Conservation (phyloP, 2,888 invertebrate species). For the Thymelicus sylvestris region DNA sequence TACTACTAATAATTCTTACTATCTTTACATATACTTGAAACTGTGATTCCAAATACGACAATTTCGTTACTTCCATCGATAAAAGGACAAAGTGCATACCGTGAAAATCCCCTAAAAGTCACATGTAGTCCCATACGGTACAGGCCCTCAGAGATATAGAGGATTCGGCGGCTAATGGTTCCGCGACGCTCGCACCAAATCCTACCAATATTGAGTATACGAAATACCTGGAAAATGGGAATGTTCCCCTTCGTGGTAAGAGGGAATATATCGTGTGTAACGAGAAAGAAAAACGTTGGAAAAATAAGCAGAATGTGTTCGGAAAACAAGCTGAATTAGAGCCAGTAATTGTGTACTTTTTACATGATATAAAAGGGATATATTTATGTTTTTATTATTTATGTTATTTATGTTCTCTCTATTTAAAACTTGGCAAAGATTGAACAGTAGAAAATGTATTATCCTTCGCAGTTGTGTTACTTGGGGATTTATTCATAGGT, state of each 20-base stretch:
- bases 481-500: too few relatives aligned
- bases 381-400: too few relatives aligned
- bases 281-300: constrained; percentile 50
- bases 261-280: constrained; percentile 46
- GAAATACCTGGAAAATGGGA: constrained; percentile 81
- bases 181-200: constrained; percentile 66
- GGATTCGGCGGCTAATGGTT: constrained; percentile 76
- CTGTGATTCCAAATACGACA: not conserved
- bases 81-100: constrained; percentile 40
- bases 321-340: constrained; percentile 17
- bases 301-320: constrained; percentile 27
- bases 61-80: constrained; percentile 12
- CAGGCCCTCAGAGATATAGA: constrained; percentile 64
- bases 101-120: constrained; percentile 71
- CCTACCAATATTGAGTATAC: constrained; percentile 79
- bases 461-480: too few relatives aligned
- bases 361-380: not conserved
- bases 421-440: too few relatives aligned
- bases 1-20: too few relatives aligned
- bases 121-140: constrained; percentile 67
- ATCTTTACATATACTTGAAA: not conserved
- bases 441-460: too few relatives aligned
- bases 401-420: too few relatives aligned
- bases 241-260: constrained; percentile 49
- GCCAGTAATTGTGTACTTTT: constrained; percentile 16